Conservation (phyloP, 2,113 vertebrate genomes). For the Lipophrys pholis region DNA sequence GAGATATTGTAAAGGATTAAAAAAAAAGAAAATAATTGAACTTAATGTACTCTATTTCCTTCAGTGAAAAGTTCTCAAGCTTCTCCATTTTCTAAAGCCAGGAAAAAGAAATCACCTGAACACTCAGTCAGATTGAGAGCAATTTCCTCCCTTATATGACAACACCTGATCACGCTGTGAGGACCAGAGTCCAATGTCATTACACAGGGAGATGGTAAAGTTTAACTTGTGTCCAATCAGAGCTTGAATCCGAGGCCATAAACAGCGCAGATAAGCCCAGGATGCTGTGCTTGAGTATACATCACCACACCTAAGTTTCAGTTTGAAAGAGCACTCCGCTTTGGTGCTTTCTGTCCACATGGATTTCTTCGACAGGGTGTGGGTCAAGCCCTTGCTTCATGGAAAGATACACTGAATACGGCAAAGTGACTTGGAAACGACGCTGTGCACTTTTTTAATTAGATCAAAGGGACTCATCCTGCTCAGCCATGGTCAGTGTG, state of each 20-base stretch:
- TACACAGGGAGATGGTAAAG: conserved; percentile 40
- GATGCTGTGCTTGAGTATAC: conserved; percentile 39
- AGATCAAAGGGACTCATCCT: not conserved
- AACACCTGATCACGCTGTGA: not conserved
- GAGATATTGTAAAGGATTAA: too few relatives aligned
- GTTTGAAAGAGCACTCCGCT: conserved; percentile 30
- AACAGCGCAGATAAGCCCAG: conserved; percentile 59
- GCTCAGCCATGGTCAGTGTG: conserved; percentile 39
- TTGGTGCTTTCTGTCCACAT: not conserved
- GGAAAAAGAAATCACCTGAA: too few relatives aligned
- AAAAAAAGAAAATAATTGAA: too few relatives aligned
- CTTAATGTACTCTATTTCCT: too few relatives aligned
- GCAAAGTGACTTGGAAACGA: not conserved
- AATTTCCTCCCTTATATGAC: too few relatives aligned
- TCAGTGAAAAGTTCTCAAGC: too few relatives aligned
- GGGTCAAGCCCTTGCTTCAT: not conserved
- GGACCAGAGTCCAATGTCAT: conserved; percentile 68
- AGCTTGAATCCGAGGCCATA: conserved; percentile 45
- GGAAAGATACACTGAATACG: not conserved
- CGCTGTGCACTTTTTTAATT: not conserved
- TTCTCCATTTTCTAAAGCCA: too few relatives aligned
- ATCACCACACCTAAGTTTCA: conserved; percentile 29
- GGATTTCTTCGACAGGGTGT: conserved; percentile 28
- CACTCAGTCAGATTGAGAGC: too few relatives aligned
- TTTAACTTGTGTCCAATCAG: conserved; percentile 55